These are phyloP conservation scores for Priocnemis perturbator DNA, from an alignment of 2,888 invertebrate genomes.

Conservation along the genomic window DNA sequence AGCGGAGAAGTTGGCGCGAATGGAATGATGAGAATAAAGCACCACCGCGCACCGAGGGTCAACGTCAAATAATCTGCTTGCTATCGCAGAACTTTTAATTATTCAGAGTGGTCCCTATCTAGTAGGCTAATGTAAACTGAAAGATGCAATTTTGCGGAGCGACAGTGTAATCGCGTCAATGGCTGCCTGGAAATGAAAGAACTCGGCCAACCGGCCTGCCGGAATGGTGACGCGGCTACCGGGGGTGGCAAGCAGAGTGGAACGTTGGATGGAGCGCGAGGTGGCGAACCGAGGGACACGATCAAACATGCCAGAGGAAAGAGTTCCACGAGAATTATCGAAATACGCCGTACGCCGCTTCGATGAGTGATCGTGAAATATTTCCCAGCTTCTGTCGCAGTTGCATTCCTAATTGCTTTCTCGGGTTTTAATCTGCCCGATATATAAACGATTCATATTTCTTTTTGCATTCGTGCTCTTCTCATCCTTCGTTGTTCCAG, in stretches of 20 bases:
- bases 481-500: no score
- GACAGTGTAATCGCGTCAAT: conserved; percentile 2
- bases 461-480: no score
- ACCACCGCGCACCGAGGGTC: conserved; percentile 7
- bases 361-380: background rate
- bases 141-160: background rate
- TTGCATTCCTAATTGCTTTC: no score
- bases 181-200: conserved; percentile 2
- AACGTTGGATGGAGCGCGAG: background rate
- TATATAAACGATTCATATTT: no score
- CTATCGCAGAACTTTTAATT: conserved; percentile 35
- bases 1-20: background rate
- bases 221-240: conserved; percentile 7
- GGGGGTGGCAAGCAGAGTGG: background rate
- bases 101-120: conserved; percentile 17
- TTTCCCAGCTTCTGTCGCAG: background rate
- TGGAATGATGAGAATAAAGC: conserved; percentile 51
- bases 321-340: conserved; percentile 2
- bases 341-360: background rate
- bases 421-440: no score
- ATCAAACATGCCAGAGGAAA: conserved; percentile 19
- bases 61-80: conserved; percentile 33
- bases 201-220: background rate
- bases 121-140: conserved; percentile 2
- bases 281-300: background rate